Conservation (phyloP, 2,113 vertebrate species). For the Onychostoma macrolepis region DNA sequence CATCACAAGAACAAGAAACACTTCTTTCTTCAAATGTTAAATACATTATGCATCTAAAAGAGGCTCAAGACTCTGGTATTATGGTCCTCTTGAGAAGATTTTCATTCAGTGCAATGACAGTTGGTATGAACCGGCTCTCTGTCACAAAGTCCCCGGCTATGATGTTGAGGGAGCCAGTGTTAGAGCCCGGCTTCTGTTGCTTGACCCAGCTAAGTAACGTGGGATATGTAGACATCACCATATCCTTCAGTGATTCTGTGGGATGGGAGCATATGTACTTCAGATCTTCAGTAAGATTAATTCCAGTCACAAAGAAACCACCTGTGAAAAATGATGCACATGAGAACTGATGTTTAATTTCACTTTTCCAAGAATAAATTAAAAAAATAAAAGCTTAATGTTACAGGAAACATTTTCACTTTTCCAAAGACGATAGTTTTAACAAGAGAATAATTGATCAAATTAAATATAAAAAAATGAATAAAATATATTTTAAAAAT, state of each 20-base stretch:
- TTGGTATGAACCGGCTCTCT: constrained; percentile 72
- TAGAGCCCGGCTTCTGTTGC: constrained; percentile 71
- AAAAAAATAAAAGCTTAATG: not conserved
- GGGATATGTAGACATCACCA: constrained; percentile 78
- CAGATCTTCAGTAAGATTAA: constrained; percentile 79
- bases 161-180: constrained; percentile 72
- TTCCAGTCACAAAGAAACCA: constrained; percentile 79
- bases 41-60: not conserved
- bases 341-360: not conserved
- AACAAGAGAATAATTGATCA: not conserved
- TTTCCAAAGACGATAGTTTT: not conserved
- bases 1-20: constrained; percentile 4
- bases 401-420: not conserved
- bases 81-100: constrained; percentile 69
- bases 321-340: constrained; percentile 61
- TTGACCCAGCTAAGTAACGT: constrained; percentile 73
- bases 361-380: not conserved
- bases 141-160: constrained; percentile 80
- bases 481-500: not conserved
- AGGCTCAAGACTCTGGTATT: constrained; percentile 39
- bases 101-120: constrained; percentile 75
- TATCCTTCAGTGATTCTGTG: constrained; percentile 77
- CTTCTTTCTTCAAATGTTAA: not conserved
- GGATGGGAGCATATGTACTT: constrained; percentile 81
- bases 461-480: not conserved